phyloP scores from a whole-genome alignment of 1,140 invertebrate species.

The Platorchestia sp. region DNA sequence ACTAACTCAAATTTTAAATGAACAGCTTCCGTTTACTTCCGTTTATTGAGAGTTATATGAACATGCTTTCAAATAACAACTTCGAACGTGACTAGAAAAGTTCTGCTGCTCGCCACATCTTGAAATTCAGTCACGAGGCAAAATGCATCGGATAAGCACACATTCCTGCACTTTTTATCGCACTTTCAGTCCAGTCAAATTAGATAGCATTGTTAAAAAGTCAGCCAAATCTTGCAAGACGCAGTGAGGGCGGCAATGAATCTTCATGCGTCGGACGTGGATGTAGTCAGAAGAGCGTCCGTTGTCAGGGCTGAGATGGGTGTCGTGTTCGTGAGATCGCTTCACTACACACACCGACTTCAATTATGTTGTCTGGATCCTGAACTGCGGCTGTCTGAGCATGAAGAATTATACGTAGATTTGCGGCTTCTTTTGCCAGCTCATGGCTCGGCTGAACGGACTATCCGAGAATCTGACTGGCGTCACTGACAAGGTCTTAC shows the following conservation, averaged over 20 bases:
- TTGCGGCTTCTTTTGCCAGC: slow-evolving; percentile 1
- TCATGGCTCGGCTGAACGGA: neutral
- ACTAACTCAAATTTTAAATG: too few relatives aligned
- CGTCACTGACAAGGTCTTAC: neutral
- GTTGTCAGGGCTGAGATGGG: neutral
- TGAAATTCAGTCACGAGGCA: neutral
- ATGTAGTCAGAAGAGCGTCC: neutral
- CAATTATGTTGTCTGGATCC: slow-evolving; percentile 45
- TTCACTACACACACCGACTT: neutral
- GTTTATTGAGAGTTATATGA: neutral
- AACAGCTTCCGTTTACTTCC: too few relatives aligned
- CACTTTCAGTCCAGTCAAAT: neutral
- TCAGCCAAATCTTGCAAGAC: neutral
- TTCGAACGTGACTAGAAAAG: neutral
- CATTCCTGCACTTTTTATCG: neutral
- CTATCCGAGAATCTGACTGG: neutral
- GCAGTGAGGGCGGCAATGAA: neutral
- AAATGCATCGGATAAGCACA: neutral
- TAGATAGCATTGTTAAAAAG: neutral
- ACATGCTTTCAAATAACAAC: neutral
- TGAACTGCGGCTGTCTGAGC: slow-evolving; percentile 35
- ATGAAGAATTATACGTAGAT: slow-evolving; percentile 10
- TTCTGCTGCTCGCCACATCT: neutral
- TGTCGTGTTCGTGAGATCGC: neutral
- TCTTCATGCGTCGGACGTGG: slow-evolving; percentile 3